phyloP scores from a whole-genome alignment of 2,888 invertebrate genomes.

The Chymomyza procnemis region DNA sequence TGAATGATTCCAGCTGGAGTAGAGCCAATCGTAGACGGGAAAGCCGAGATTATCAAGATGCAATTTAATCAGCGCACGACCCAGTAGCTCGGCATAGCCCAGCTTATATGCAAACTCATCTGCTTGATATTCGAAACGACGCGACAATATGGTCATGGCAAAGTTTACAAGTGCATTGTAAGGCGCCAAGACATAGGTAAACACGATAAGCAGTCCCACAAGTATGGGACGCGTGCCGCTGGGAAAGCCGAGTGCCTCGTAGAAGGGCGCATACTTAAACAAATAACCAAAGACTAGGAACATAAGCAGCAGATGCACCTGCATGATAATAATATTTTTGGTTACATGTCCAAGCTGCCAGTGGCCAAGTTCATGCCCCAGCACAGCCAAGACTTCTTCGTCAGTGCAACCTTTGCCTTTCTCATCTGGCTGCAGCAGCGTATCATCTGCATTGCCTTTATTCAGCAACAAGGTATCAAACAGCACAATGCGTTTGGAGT shows the following conservation, averaged over 20 bases:
- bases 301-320: slow-evolving; percentile 85
- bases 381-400: slow-evolving; percentile 94
- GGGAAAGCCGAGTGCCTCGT: slow-evolving; percentile 92
- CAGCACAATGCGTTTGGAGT: slow-evolving; percentile 96
- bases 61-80: slow-evolving; percentile 92
- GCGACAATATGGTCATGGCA: slow-evolving; percentile 89
- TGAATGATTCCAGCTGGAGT: slow-evolving; percentile 96
- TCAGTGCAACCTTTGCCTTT: slow-evolving; percentile 87
- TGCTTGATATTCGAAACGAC: slow-evolving; percentile 97
- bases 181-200: slow-evolving; percentile 94
- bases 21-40: slow-evolving; percentile 95
- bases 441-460: slow-evolving; percentile 80
- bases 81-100: slow-evolving; percentile 86
- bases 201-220: slow-evolving; percentile 93
- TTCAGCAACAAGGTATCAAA: slow-evolving; percentile 96
- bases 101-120: slow-evolving; percentile 93
- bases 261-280: slow-evolving; percentile 86
- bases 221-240: slow-evolving; percentile 88
- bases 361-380: slow-evolving; percentile 98
- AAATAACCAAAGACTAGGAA: slow-evolving; percentile 84
- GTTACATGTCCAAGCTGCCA: slow-evolving; percentile 95
- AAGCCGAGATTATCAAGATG: slow-evolving; percentile 97
- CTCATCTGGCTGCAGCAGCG: slow-evolving; percentile 74
- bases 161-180: slow-evolving; percentile 94
- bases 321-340: slow-evolving; percentile 90